Conservation (phyloP, 2,888 invertebrate genomes). For the Priocnemis perturbator region DNA sequence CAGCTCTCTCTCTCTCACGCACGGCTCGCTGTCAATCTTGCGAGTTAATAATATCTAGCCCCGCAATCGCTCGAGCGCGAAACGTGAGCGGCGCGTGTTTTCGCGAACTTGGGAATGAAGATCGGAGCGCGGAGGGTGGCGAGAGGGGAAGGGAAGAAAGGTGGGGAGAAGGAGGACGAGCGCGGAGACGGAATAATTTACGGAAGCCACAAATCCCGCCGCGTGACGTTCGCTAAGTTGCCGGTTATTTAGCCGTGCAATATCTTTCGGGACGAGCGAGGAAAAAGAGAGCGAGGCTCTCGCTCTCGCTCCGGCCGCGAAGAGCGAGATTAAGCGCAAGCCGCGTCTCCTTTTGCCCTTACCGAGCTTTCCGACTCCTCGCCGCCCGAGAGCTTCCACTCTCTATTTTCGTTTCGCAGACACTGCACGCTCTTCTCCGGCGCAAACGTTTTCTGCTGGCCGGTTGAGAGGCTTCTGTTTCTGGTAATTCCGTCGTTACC, state of each 20-base stretch:
- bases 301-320: slow-evolving; percentile 3
- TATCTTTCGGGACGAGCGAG: slow-evolving; percentile 25
- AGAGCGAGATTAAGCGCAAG: slow-evolving; percentile 34
- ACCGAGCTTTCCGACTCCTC: not conserved
- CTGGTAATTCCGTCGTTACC: not conserved
- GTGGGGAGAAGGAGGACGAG: not conserved
- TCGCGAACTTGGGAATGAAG: not conserved
- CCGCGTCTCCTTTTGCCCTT: slow-evolving; percentile 4
- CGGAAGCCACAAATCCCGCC: slow-evolving; percentile 49
- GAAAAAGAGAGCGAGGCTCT: slow-evolving; percentile 13
- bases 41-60: too few species aligned
- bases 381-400: slow-evolving; percentile 1
- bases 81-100: slow-evolving; percentile 1
- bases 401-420: not conserved
- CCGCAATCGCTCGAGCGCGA: not conserved
- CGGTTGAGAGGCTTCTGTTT: too few species aligned
- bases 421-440: not conserved
- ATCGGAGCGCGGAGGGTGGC: too few species aligned
- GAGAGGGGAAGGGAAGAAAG: not conserved
- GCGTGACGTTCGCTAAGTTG: slow-evolving; percentile 44
- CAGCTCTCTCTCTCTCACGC: too few species aligned
- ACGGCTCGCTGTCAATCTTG: too few species aligned
- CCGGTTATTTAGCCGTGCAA: slow-evolving; percentile 40
- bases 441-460: too few species aligned
- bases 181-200: slow-evolving; percentile 43